Base-by-base conservation (phyloP, 2,888 invertebrate species). In the Eupithecia abbreviata region DNA sequence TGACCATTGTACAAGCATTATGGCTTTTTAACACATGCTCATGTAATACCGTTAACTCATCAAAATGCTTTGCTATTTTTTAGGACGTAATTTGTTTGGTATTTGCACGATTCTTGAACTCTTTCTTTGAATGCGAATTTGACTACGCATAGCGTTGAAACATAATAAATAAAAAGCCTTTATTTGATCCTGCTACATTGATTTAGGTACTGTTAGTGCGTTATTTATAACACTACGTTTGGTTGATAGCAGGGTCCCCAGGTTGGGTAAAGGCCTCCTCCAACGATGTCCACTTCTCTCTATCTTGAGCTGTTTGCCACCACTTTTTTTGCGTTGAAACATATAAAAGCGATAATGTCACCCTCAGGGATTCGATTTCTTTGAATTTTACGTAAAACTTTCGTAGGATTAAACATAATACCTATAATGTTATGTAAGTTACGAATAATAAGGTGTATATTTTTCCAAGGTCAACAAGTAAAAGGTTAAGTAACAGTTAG, bases 1-100 rank as follows among this genome's bases (percentile, higher is more conserved):
- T n/a, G n/a, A n/a, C n/a, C 51, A 72, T 77, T 77, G 72, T 74
- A 43, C 74, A 75, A 49, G 72, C 43, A 71, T 73, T 77, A 66
- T 41, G 72, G 9, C 12, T 12, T 62, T 49, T 41, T 18, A 75
- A 45, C 45, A 68, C 45, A 76, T 18, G 49, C 18, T 41, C 67
- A 70, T 77, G 74, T 75, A 71, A 71, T 58, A 68, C 68, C 68
- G 71, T 75, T 65, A 71, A 70, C 55, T 77, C 72, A 74, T 30
- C 13, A 30, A 72, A 65, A 43, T 47, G 72, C 68, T 74, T 66
- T 18, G 65, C 41, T 74, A 73, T 73, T 76, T 65, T 18, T 65
- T 42, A 62, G 9, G 6, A 70, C n/a, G n/a, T 65, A 66, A 66
- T 71, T 71, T 66, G 49, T 70, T 51, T 42, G 30, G 42, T 18